Conservation (phyloP, 2,113 vertebrate genomes). For the Pygathrix nemaeus region DNA sequence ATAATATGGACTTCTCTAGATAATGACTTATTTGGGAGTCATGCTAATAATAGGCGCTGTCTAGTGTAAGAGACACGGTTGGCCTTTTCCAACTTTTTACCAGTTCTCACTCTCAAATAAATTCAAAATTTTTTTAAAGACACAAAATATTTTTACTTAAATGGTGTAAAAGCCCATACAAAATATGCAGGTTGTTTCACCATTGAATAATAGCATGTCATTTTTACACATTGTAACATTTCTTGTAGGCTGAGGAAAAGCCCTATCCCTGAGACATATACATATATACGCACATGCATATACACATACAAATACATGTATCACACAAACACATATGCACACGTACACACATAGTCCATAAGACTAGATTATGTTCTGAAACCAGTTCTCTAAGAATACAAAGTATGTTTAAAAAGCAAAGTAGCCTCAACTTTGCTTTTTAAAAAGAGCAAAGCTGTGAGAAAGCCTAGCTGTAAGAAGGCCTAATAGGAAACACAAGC, state of each 20-base stretch:
- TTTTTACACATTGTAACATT: neutral
- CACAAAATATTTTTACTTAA: neutral
- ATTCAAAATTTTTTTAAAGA: neutral
- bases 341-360: neutral
- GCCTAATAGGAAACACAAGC: neutral
- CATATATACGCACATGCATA: neutral
- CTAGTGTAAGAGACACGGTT: neutral
- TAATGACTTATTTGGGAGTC: neutral
- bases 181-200: constrained; percentile 7
- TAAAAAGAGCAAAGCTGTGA: too few relatives aligned
- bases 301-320: neutral
- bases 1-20: neutral
- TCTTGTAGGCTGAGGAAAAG: neutral
- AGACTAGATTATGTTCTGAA: neutral
- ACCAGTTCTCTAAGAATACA: neutral
- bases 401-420: neutral
- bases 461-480: neutral
- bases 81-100: neutral
- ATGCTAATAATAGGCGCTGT: neutral
- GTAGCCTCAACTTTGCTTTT: neutral
- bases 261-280: neutral
- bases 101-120: neutral
- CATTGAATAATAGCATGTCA: neutral
- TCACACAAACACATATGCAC: neutral
- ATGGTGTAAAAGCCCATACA: neutral